Base-by-base conservation (phyloP, 2,888 invertebrate genomes). In the Drosophila paracracens region DNA sequence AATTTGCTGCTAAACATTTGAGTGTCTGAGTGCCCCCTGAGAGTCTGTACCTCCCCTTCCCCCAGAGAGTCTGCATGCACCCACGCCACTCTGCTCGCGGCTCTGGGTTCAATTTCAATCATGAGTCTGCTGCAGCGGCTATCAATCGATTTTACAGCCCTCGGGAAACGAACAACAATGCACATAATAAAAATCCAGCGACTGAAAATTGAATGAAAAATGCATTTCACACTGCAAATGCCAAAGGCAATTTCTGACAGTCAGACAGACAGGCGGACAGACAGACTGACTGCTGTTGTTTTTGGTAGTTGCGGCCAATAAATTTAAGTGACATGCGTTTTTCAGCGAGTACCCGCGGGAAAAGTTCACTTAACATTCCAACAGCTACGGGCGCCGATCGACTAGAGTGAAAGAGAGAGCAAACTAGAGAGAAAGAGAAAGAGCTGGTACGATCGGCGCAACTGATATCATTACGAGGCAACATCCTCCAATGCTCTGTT, bases 251-350 rank as follows among this genome's bases (percentile, higher is more conserved):
- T 36, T 66, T 52, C 38, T n/a, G 36, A 52, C 31, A 8, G 52
- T 36, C 46, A 2, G 54, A 38, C 36, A 16, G 65, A 5, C 64
- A 2, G 63, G 35, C 25, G 1, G 48, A 13, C 43, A 21, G 54
- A 54, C 59, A 27, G n/a, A 25, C 48, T 56, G 48, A 35, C 31
- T 72, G 53, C 36, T 48, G 35, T 56, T 62, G 65, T 48, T 72
- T 68, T 56, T 81, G 79, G 74, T 74, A 77, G 82, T 74, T 77
- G 89, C 74, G 88, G 89, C 83, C 87, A 88, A 88, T 88, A 90
- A 88, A 88, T 88, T 88, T 76, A 84, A 90, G 89, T 88, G 88
- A 88, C 88, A 89, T 90, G 90, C 88, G 81, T 89, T 90, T 88
- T 88, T 83, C 89, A 83, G 88, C 90, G 76, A 85, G 85, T 85